phyloP scores from a whole-genome alignment of 2,113 vertebrate species.

The Urocolius indicus region DNA sequence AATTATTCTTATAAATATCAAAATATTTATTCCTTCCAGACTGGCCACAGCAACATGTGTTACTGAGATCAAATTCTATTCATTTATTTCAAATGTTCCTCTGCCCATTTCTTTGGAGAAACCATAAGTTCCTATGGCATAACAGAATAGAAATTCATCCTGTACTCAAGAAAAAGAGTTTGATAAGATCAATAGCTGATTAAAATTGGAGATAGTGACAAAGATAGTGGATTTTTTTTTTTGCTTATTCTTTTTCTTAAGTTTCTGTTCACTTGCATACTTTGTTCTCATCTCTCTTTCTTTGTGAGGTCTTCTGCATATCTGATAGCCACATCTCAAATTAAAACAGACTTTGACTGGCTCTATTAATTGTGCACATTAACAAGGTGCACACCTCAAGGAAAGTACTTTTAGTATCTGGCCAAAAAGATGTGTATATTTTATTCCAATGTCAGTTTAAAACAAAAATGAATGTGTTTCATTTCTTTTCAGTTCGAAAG shows the following conservation, averaged over 20 bases:
- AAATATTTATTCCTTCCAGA: neutral
- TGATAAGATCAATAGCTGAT: neutral
- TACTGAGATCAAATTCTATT: neutral
- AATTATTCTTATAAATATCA: neutral
- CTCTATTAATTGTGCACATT: neutral
- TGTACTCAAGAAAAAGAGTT: neutral
- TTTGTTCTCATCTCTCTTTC: neutral
- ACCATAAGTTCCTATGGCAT: neutral
- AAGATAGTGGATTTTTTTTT: neutral
- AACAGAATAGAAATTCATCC: neutral
- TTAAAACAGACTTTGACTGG: neutral
- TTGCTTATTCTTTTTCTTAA: neutral
- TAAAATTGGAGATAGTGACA: neutral
- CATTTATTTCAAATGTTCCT: neutral
- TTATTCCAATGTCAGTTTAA: neutral
- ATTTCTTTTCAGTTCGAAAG: conserved; percentile 78
- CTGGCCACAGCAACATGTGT: neutral
- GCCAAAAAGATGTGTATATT: neutral
- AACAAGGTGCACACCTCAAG: neutral
- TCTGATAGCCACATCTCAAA: neutral
- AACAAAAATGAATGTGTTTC: neutral
- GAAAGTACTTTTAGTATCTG: neutral
- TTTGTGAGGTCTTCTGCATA: neutral
- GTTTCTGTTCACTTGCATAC: neutral
- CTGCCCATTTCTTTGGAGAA: neutral